Evolutionary conservation across 2,888 invertebrate species (phyloP).

Genomic region (Eupithecia pulchellata): DNA sequence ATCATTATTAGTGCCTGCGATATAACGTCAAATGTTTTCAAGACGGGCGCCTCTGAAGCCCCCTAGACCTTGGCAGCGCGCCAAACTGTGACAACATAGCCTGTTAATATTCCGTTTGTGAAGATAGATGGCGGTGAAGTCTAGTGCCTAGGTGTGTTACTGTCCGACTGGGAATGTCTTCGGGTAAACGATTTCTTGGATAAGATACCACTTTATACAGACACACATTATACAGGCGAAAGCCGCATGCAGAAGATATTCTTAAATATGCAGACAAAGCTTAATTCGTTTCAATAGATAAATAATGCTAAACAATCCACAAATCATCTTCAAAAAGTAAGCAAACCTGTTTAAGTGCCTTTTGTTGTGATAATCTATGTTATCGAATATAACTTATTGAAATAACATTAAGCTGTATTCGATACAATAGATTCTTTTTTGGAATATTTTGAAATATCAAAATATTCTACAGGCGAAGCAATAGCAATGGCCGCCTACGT

Average conservation of each 20-base stretch:
- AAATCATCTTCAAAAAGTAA: too few species aligned
- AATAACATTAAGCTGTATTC: too few species aligned
- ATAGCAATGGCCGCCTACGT: neutral
- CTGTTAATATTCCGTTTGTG: neutral
- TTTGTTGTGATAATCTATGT: too few species aligned
- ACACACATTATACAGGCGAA: too few species aligned
- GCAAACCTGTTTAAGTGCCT: too few species aligned
- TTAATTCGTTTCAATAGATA: too few species aligned
- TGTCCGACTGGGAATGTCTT: neutral
- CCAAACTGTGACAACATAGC: neutral
- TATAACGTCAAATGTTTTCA: conserved; percentile 1
- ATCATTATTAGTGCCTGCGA: neutral
- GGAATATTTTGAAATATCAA: too few species aligned
- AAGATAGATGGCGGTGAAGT: neutral
- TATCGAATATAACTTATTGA: too few species aligned
- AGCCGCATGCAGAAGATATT: too few species aligned
- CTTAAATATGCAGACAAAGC: too few species aligned
- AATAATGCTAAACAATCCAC: too few species aligned
- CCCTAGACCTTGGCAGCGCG: conserved; percentile 1
- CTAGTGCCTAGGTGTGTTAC: neutral
- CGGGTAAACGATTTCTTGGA: neutral
- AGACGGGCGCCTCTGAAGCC: neutral
- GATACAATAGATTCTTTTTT: too few species aligned
- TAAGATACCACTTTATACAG: neutral
- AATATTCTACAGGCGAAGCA: neutral